Conservation (phyloP, 2,888 invertebrate genomes). For the Leucophora obtusa region DNA sequence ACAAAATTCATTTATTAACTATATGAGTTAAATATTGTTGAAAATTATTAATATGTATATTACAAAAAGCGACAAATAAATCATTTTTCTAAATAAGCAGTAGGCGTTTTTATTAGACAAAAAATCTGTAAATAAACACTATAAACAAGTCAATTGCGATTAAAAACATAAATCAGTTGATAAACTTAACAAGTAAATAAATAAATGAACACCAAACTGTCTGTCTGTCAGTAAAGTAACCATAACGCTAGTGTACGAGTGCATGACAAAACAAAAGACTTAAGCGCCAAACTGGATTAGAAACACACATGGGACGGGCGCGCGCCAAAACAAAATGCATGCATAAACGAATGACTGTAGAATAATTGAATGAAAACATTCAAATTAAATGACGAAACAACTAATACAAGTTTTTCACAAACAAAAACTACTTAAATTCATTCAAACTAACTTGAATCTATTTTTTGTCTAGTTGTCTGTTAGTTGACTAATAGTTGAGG, state of each 20-base stretch:
- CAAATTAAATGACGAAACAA: too few species aligned
- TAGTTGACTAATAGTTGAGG: neutral
- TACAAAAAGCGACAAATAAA: too few species aligned
- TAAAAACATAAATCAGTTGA: neutral
- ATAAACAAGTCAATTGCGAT: neutral
- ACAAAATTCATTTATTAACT: too few species aligned
- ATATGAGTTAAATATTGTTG: too few species aligned
- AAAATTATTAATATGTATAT: too few species aligned
- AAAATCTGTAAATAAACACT: neutral
- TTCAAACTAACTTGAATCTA: neutral
- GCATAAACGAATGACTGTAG: neutral
- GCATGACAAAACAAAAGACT: slow-evolving; percentile 70
- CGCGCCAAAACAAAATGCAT: neutral
- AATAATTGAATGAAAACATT: neutral
- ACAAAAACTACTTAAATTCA: neutral
- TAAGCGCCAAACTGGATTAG: slow-evolving; percentile 69
- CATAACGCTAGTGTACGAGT: neutral
- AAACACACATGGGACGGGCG: neutral
- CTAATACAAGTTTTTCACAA: too few species aligned
- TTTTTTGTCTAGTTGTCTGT: neutral
- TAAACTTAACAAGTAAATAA: neutral
- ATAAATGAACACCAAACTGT: neutral
- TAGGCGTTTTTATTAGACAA: neutral
- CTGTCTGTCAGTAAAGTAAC: neutral
- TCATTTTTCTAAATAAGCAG: neutral